Evolutionary conservation across 2,888 invertebrate species (phyloP), one percentile per base, ranked within the genome.

Genomic region (Ophion costatus): DNA sequence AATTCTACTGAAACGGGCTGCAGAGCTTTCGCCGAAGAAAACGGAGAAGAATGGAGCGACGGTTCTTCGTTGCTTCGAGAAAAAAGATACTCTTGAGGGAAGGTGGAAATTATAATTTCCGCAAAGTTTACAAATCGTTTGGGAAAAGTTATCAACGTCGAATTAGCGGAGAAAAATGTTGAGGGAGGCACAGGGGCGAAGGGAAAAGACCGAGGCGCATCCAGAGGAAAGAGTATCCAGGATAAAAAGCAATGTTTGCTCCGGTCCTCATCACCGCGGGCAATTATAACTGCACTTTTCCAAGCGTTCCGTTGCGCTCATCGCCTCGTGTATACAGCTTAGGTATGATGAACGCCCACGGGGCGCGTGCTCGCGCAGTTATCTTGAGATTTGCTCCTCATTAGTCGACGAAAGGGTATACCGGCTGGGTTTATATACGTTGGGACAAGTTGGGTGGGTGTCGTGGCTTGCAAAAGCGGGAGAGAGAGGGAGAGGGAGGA

Each of bases 381-480:
- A 91, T 91, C 90, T 91, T 88, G 90, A 91, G 91, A 92, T 92
- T 92, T 92, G 91, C 90, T 92, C 89, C 88, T 90, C 89, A 89
- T 91, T 90, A 89, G 89, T 90, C 88, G 89, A 88, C 88, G 88
- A 84, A 88, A 90, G 79, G 74, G 74, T 83, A 75, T 79, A 73
- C 63, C 29, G 87, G 85, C 80, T 84, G 57, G 84, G 85, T 88
- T 87, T 86, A 78, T 79, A 80, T 78, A 83, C 75, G 80, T 75
- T 82, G 80, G 86, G 74, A 67, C 57, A 56, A 70, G 42, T 64
- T 64, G 61, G 74, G 42, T 71, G 51, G 78, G 69, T 69, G 84
- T 76, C 75, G 77, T 75, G 70, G 24, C 69, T 69, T 14, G 66
- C 14, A n/a, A 57, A 74, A 66, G 70, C 69, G 83, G 70, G 82